These are phyloP conservation scores for Heliconius sara DNA, from an alignment of 2,888 invertebrate species.

Conservation along the genomic window DNA sequence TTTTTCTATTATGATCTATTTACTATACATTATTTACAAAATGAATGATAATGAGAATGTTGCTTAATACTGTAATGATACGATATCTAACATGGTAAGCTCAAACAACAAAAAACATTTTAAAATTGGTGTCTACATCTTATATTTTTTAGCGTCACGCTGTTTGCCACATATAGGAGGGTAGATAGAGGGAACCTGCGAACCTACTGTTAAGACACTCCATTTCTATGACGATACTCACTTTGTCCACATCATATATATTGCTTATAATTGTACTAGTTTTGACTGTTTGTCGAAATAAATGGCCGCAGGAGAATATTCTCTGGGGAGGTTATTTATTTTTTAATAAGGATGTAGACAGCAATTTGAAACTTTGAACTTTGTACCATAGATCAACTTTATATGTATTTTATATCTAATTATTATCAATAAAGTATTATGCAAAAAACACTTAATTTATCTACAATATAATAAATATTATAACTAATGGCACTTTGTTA, in stretches of 20 bases:
- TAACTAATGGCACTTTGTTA: constrained; percentile 16
- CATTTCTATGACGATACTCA: too few relatives aligned
- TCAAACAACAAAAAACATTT: constrained; percentile 11
- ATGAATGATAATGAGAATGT: constrained; percentile 49
- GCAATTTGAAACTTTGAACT: neutral
- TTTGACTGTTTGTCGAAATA: neutral
- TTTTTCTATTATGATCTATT: constrained; percentile 5
- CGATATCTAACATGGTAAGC: constrained; percentile 18
- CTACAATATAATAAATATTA: constrained; percentile 8
- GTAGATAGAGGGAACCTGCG: too few relatives aligned
- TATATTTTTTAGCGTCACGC: too few relatives aligned
- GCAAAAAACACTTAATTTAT: neutral
- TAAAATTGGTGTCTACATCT: neutral
- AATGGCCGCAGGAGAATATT: neutral
- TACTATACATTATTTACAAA: constrained; percentile 7
- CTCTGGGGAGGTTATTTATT: neutral
- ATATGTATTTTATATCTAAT: neutral
- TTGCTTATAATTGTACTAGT: neutral
- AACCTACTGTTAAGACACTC: too few relatives aligned
- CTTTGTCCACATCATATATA: too few relatives aligned
- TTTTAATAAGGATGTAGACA: neutral
- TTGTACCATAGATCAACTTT: constrained; percentile 10
- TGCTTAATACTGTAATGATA: constrained; percentile 57
- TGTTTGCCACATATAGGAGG: too few relatives aligned
- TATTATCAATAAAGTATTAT: constrained; percentile 9